phyloP scores from a whole-genome alignment of 2,113 vertebrate genomes.

The Sitta europaea region DNA sequence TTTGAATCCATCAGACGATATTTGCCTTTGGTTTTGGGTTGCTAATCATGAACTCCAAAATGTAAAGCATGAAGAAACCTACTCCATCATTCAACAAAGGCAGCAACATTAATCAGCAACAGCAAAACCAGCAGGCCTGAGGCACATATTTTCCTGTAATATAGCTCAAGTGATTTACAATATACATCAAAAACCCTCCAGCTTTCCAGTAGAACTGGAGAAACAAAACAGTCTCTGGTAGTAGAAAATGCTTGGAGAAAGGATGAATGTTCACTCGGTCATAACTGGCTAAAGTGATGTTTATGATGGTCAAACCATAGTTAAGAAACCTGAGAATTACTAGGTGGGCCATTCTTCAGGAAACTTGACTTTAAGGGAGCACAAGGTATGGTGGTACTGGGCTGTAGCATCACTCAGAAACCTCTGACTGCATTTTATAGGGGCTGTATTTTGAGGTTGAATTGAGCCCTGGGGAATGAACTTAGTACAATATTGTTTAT shows the following conservation, averaged over 20 bases:
- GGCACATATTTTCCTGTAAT: background rate
- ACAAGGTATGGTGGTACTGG: background rate
- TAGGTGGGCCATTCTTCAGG: background rate
- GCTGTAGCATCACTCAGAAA: background rate
- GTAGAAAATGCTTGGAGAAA: background rate
- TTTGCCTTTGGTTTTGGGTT: background rate
- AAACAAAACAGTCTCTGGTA: background rate
- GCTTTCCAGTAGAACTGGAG: background rate
- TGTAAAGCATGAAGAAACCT: background rate
- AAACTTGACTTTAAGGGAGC: background rate
- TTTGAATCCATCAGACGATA: background rate
- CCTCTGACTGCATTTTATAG: background rate
- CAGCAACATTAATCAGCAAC: background rate
- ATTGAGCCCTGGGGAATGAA: background rate
- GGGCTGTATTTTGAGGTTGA: background rate
- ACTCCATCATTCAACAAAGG: background rate
- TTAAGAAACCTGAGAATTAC: background rate
- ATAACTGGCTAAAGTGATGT: background rate
- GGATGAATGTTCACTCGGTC: background rate
- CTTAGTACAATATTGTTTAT: background rate
- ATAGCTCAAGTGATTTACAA: background rate
- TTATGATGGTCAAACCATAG: background rate
- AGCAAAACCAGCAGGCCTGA: background rate
- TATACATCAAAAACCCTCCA: background rate
- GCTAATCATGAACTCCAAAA: background rate